Evolutionary conservation across 1,140 invertebrate genomes (phyloP), one percentile per base, ranked within the genome.

Genomic region (Nylanderia fulva): DNA sequence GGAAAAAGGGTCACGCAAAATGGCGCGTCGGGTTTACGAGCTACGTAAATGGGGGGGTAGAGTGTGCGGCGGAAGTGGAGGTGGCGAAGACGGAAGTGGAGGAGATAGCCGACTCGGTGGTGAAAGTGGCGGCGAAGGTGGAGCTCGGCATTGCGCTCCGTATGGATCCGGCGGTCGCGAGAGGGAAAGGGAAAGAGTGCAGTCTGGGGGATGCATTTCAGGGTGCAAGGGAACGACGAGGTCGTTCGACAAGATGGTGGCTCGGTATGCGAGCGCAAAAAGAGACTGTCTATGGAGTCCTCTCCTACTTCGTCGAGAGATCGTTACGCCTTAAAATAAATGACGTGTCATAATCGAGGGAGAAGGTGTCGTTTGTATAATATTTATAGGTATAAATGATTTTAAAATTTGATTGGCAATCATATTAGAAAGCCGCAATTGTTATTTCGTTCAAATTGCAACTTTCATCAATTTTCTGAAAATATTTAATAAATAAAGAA

Each of bases 1-100:
- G 36, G 29, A 68, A 71, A 86, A 86, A 69, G 27, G 24, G 60
- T 36, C 54, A 45, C 18, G 79, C 79, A 89, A 89, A 89, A 89
- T 88, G 87, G 86, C 86, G 77, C 66, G 52, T 27, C 13, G 52
- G 15, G 77, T 39, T 77, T 71, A 56, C 74, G 86, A 42, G 54
- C 21, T 36, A 3, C 33, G 75, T 79, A 52, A 45, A 68, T 64
- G 52, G 61, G 24, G 66, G 8, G 21, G 29, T 33, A 33, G 1
- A 45, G 6, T 9, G 21, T n/a, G 33, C 33, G 63, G 24, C 64
- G 77, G 72, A 79, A 79, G 76, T 68, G 42, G 52, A 36, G 36
- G 29, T 45, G 71, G 80, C 3, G 71, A 48, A 61, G 63, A 54
- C 77, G 77, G 79, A 74, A 72, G 68, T 54, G 68, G 68, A 74